Evolutionary conservation across 2,888 invertebrate genomes (phyloP), one percentile per base, ranked within the genome.

Genomic region (Quadriops clusia): DNA sequence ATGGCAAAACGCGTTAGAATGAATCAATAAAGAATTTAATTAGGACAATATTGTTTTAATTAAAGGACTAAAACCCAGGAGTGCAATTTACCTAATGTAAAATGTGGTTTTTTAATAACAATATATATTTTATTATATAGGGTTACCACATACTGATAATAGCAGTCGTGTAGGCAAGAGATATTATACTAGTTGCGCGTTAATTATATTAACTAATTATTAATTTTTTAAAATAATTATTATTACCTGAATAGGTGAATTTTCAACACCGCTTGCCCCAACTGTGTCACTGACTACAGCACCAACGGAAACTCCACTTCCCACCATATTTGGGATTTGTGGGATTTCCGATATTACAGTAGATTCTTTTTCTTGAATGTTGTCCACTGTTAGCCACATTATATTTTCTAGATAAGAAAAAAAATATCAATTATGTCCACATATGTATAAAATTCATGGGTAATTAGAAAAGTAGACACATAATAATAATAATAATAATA

Each of bases 231-330:
- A 14, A 6, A 9, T 14, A 13, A 3, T 15, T 9, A 24, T 10
- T 15, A 17, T 30, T 46, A 58, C 58, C 41, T 59, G 60, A 39
- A 65, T 63, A 2, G 72, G 70, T 33, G 66, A 64, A 29, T 64
- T 61, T 43, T 60, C 63, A 51, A 73, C 54, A 52, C 74, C 70
- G 33, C 78, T 72, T 12, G 81, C 82, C 9, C 89, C 90, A 2
- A 93, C 91, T 0, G 84, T 86, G 57, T 84, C 77, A 36, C 86
- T 89, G 28, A 97, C 90, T 30, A 97, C 93, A 0, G 93, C 95
- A 9, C 97, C 97, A 8, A 95, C 97, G 41, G 93, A 89, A 50
- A 93, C 91, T 0, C 95, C 95, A 56, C 89, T 89, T 34, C 91
- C 82, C 31, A 94, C 89, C 43, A 90, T 68, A 41, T 89, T 83